Conservation (phyloP, 2,113 vertebrate species). For the Zosterops borbonicus region DNA sequence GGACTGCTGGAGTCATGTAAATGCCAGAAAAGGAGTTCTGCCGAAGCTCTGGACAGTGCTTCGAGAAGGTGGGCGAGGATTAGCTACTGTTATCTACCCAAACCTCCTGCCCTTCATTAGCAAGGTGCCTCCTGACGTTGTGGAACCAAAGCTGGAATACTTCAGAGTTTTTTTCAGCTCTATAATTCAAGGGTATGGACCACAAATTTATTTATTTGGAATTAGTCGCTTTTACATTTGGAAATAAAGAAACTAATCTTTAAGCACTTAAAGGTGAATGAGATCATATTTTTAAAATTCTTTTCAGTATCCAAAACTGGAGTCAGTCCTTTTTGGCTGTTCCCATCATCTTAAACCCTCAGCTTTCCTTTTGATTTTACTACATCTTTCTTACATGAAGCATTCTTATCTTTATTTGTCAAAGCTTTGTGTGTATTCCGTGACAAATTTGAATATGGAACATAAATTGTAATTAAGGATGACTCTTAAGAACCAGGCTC, state of each 20-base stretch:
- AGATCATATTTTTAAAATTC: not conserved
- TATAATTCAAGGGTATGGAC: slow-evolving; percentile 84
- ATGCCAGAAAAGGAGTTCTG: slow-evolving; percentile 88
- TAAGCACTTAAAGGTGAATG: not conserved
- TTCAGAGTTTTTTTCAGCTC: slow-evolving; percentile 85
- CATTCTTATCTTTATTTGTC: not conserved
- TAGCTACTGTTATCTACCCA: slow-evolving; percentile 87
- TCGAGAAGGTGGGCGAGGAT: slow-evolving; percentile 87
- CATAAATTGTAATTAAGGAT: not conserved
- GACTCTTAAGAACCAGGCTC: not conserved
- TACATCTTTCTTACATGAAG: not conserved
- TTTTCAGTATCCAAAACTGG: not conserved
- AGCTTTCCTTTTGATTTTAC: not conserved
- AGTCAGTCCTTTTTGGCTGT: not conserved
- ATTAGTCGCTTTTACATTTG: not conserved
- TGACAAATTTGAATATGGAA: not conserved
- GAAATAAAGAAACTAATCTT: not conserved
- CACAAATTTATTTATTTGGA: not conserved
- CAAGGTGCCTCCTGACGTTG: slow-evolving; percentile 82
- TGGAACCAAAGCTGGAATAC: slow-evolving; percentile 84
- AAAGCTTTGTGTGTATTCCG: not conserved
- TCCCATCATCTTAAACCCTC: not conserved
- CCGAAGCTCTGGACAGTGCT: slow-evolving; percentile 89
- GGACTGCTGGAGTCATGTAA: slow-evolving; percentile 95
- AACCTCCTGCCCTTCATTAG: slow-evolving; percentile 92